Base-by-base conservation (phyloP, 2,888 invertebrate species). In the Cyaniris semiargus region DNA sequence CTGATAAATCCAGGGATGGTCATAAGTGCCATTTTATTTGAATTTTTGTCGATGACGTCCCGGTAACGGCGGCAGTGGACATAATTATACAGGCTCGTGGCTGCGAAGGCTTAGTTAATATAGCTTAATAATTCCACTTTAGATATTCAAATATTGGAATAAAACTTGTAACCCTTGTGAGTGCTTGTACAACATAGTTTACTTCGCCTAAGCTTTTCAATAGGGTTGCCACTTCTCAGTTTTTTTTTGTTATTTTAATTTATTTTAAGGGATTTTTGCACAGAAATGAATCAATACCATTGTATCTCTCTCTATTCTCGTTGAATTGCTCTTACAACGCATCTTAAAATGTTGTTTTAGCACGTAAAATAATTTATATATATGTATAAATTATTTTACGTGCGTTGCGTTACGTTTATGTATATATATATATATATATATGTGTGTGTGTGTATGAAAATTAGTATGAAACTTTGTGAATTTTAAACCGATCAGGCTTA, bases 141-240 rank as follows among this genome's bases (percentile, higher is more conserved):
- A 31, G 31, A 66, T 66, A 66, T 66, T 66, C 27, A 66, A 66
- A 66, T 66, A 66, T 66, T 66, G 66, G 66, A 27, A 15, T 66
- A 31, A 66, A 27, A 66, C 66, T 66, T 27, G 66, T 66, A 66
- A 27, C 66, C 66, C 66, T 18, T 66, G 5, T 18, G 31, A 66
- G 66, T 27, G 66, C 27, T 66, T 66, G 27, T 66, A 31, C 27
- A 66, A 66, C 66, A 66, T 66, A 66, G 66, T 66, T 66, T 27
- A 66, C 66, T 31, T 3, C 6, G 27, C 27, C 66, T 66, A 66
- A 66, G 66, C 66, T 18, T 66, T 31, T 66, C 4, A 66, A 66
- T 66, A 31, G 66, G 66, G 66, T 31, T 66, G 66, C 6, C 66
- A 66, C 27, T 66, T 23, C 4, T 31, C 31, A 31, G 27, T 5